phyloP scores from a whole-genome alignment of 2,797 vertebrate genomes.

The Oreochromis grahami region DNA sequence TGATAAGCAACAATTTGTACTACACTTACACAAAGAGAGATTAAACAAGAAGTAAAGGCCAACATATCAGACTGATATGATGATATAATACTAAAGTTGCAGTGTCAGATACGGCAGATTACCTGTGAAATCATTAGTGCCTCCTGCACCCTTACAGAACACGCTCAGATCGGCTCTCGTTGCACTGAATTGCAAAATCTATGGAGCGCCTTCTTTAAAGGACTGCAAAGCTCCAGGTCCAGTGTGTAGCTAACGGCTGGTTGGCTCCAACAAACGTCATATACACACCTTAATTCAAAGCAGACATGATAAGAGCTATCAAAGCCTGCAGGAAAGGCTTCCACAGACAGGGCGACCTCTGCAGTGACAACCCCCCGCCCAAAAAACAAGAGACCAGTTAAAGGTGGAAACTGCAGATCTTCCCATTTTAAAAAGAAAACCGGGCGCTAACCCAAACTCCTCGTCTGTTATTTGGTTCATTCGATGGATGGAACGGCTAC shows the following conservation, averaged over 20 bases:
- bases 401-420: neutral
- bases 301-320: neutral
- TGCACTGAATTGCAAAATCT: neutral
- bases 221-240: neutral
- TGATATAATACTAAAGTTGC: neutral
- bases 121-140: neutral
- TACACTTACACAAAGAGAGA: neutral
- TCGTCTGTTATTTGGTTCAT: neutral
- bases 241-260: neutral
- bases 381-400: neutral
- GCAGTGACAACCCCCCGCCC: neutral
- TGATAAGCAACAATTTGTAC: neutral
- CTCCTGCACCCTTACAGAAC: neutral
- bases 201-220: neutral
- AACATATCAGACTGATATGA: neutral
- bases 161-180: neutral
- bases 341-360: neutral
- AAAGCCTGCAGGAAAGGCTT: neutral
- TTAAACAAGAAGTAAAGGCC: neutral
- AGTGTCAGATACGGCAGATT: neutral
- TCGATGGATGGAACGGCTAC: neutral
- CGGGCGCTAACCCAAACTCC: neutral
- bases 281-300: neutral
- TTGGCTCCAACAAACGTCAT: neutral
- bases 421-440: fast-evolving